phyloP scores from a whole-genome alignment of 2,113 vertebrate genomes.

The Castor canadensis region DNA sequence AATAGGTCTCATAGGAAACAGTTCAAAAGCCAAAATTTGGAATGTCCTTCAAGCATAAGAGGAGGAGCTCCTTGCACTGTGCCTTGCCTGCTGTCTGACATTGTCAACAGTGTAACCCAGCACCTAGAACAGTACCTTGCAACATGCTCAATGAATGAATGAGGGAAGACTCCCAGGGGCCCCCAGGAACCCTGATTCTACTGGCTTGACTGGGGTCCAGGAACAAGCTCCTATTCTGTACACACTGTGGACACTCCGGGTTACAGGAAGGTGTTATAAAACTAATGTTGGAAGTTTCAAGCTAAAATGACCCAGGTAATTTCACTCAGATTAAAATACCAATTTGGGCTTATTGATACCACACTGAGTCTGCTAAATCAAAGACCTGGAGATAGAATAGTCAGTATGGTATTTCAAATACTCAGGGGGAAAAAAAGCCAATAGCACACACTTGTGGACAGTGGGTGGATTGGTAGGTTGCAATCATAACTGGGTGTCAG shows the following conservation, averaged over 20 bases:
- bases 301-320: background rate
- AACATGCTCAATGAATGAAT: background rate
- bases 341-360: background rate
- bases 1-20: background rate
- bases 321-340: background rate
- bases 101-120: too few species aligned
- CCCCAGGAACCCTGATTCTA: background rate
- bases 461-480: accelerated
- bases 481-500: accelerated
- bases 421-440: accelerated
- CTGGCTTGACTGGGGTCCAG: too few species aligned
- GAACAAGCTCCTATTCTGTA: background rate
- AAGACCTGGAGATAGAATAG: accelerated
- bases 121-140: background rate
- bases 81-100: background rate
- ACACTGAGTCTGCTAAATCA: background rate
- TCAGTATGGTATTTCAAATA: background rate
- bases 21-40: background rate
- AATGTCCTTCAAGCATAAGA: background rate
- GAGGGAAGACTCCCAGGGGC: background rate
- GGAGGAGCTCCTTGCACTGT: background rate
- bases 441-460: accelerated
- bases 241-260: background rate
- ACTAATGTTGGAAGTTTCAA: background rate
- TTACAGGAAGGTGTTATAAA: background rate